Evolutionary conservation across 1,140 invertebrate genomes (phyloP), one percentile per base, ranked within the genome.

Genomic region (Dreissena polymorpha): DNA sequence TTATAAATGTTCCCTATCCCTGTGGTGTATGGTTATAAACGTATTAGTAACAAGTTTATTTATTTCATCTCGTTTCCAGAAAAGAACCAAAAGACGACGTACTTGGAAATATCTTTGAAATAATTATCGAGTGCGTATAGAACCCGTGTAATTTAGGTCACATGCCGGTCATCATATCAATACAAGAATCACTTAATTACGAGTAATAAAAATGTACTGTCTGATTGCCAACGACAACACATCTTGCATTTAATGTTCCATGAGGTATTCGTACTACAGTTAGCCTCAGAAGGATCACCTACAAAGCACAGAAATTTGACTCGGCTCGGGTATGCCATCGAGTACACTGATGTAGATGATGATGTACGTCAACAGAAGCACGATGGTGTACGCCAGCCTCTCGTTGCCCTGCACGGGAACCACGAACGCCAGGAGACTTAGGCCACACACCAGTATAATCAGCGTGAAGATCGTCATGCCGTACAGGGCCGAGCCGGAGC

Each of bases 351-450:
- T 12, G 63, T 75, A 75, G 14, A 69, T 68, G 12, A 75, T 64
- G 18, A 75, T 63, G 16, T 68, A 64, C 14, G 51, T 55, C 64
- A 83, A 53, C 21, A 74, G 68, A 14, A 69, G 18, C 16, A 64
- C 70, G 10, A 75, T 50, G 63, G 25, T 57, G 23, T 69, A 75
- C 18, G 39, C 57, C 49, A 53, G 49, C 29, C 75, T 83, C 65
- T 83, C 80, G 27, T 71, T 71, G 50, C 60, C 67, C 49, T 83
- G 55, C 13, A 55, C 12, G 50, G 80, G 67, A 18, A 75, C n/a
- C 49, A 75, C 8, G 51, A 83, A 83, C 21, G 53, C 49, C 6
- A 75, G 29, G 6, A 53, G 25, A 23, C 55, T 75, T 55, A 83
- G 50, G 13, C n/a, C 80, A 50, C 51, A 53, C 27, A 83, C 13